phyloP scores from a whole-genome alignment of 1,140 invertebrate species.

The Cydia strobilella region DNA sequence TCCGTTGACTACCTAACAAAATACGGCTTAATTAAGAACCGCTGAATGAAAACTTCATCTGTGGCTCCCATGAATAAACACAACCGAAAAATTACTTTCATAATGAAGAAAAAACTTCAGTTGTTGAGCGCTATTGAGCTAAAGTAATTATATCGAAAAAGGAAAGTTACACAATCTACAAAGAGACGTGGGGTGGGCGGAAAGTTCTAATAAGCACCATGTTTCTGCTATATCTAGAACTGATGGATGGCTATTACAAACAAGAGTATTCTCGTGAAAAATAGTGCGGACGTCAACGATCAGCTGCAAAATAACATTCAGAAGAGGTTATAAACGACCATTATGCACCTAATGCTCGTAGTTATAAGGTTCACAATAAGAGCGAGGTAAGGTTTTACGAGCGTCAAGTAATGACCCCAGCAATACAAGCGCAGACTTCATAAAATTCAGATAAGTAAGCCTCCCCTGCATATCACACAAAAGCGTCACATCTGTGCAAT shows the following conservation, averaged over 20 bases:
- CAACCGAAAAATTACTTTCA: too few relatives aligned
- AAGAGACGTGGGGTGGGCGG: slow-evolving; percentile 5
- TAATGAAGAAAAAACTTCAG: background rate
- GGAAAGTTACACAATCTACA: background rate
- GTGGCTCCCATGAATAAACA: too few relatives aligned
- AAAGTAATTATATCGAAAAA: slow-evolving; percentile 1
- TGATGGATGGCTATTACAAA: slow-evolving; percentile 26
- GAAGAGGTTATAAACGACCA: background rate
- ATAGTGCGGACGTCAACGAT: slow-evolving; percentile 2
- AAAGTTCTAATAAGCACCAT: slow-evolving; percentile 3
- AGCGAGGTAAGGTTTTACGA: slow-evolving; percentile 15
- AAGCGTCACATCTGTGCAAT: slow-evolving; percentile 17
- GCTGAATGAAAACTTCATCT: too few relatives aligned
- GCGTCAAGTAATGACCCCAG: slow-evolving; percentile 26
- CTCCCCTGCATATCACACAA: slow-evolving; percentile 17
- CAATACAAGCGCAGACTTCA: slow-evolving; percentile 18
- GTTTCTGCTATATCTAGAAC: slow-evolving; percentile 10
- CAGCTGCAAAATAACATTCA: slow-evolving; percentile 19
- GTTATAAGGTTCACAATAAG: slow-evolving; percentile 14
- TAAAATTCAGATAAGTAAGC: slow-evolving; percentile 26
- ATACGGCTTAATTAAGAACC: too few relatives aligned
- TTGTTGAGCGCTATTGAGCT: background rate
- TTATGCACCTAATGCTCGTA: slow-evolving; percentile 9
- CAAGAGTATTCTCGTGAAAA: background rate
- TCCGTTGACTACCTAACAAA: too few relatives aligned